Percentiles rank a stretch among this genome's conserved stretches.
Evolutionary conservation across 1,140 invertebrate genomes (phyloP).

Genomic region (Nilaparvata lugens): DNA sequence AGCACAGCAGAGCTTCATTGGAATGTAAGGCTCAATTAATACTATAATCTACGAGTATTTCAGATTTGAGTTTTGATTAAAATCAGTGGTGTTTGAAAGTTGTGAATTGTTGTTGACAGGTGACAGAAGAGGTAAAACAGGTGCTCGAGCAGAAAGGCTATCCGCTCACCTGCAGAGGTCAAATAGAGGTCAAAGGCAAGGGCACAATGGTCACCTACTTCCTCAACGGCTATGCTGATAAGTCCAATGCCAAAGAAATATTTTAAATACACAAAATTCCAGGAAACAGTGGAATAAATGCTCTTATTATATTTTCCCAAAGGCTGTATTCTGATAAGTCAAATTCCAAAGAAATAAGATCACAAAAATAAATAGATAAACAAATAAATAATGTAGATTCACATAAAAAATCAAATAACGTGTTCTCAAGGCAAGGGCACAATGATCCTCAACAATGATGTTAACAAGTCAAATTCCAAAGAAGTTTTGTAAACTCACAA

Average conservation of each 20-base stretch:
- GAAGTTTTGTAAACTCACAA: no score
- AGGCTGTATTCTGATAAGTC: no score
- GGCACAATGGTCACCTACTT: constrained; percentile 93
- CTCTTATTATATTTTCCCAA: no score
- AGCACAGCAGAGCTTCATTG: neutral
- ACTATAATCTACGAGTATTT: neutral
- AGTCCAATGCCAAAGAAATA: no score
- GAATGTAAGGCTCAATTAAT: constrained; percentile 1
- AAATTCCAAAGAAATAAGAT: no score
- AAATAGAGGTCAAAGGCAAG: constrained; percentile 86
- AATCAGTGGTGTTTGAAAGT: no score
- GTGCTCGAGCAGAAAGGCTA: constrained; percentile 65
- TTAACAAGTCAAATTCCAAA: neutral
- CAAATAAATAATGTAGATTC: no score
- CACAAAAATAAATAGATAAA: no score
- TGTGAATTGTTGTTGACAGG: constrained; percentile 44
- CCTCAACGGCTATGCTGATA: constrained; percentile 44
- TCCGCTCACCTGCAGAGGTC: constrained; percentile 66
- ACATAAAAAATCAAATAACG: no score
- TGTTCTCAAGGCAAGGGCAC: constrained; percentile 91
- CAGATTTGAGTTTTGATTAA: no score
- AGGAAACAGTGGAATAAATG: no score
- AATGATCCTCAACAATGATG: constrained; percentile 66
- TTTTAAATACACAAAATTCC: no score
- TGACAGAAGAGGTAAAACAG: constrained; percentile 77